phyloP scores from a whole-genome alignment of 2,113 vertebrate species.

The Puffinus mauretanicus region DNA sequence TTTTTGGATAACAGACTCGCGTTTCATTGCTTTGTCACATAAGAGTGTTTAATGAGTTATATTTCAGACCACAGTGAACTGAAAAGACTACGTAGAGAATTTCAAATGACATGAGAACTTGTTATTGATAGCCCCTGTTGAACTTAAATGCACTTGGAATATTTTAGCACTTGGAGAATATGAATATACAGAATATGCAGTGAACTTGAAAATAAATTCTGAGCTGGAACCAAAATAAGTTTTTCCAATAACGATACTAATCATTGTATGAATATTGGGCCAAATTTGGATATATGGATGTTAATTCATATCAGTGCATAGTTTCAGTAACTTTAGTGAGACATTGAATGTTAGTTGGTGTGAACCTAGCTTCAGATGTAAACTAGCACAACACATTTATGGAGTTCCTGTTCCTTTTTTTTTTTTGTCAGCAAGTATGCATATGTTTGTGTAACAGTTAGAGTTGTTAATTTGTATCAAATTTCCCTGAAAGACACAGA shows the following conservation, averaged over 20 bases:
- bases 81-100: not conserved
- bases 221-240: not conserved
- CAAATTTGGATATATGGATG: not conserved
- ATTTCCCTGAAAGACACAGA: not conserved
- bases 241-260: not conserved
- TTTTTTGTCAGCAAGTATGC: not conserved
- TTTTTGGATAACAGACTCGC: not conserved
- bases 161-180: not conserved
- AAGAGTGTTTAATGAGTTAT: not conserved
- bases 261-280: not conserved
- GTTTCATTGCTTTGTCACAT: not conserved
- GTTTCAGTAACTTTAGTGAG: too few relatives aligned
- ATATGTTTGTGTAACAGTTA: not conserved
- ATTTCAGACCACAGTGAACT: not conserved
- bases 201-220: not conserved
- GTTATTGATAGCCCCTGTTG: not conserved
- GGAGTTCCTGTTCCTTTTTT: not conserved
- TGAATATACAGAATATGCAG: not conserved
- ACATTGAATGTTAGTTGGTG: too few relatives aligned
- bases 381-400: not conserved
- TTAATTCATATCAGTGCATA: not conserved
- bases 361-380: not conserved
- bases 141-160: not conserved
- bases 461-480: rapidly evolving
- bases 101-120: not conserved